Base-by-base conservation (phyloP, 2,888 invertebrate species). In the Zaprionus lineosus region DNA sequence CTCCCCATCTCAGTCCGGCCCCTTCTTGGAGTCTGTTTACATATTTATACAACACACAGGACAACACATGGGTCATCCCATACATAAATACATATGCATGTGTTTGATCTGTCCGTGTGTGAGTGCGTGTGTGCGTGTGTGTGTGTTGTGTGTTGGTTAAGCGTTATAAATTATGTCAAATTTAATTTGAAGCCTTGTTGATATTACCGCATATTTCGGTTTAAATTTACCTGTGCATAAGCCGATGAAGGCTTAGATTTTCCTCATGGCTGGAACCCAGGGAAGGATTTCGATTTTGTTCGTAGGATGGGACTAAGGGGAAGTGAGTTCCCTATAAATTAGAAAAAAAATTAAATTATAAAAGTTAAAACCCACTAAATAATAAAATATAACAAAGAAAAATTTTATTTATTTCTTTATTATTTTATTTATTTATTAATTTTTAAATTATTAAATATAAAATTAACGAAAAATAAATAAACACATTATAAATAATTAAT, bases 121-220 rank as follows among this genome's bases (percentile, higher is more conserved):
- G 34, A 15, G 40, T 31, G 51, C 41, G 12, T 28, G 6, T 9
- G 21, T 8, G 29, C 29, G 40, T 37, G 29, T 31, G 36, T 28
- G 43, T 36, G 24, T 31, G 33, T 34, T 48, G 47, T 24, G 18
- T 36, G 9, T 33, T 53, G 57, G 63, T 43, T 43, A 60, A 57
- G 51, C 48, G 48, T 59, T 59, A 56, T 68, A 63, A 78, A 67
- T 74, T 82, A 78, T 77, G 72, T 74, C 51, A 78, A 72, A 83
- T 81, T 81, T 74, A 78, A 84, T 86, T 78, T 68, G 68, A 58
- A 60, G 66, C 64, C 53, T 48, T 60, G 57, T 24, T 52, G 58
- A 60, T 67, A 66, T 52, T 63, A 55, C 46, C 51, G 56, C 74
- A 62, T 53, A 26, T 41, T 62, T n/a, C 57, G 56, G 29, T 36